Evolutionary conservation across 1,140 invertebrate species (phyloP), one percentile per base, ranked within the genome.

Genomic region (Scaptomyza hsui): DNA sequence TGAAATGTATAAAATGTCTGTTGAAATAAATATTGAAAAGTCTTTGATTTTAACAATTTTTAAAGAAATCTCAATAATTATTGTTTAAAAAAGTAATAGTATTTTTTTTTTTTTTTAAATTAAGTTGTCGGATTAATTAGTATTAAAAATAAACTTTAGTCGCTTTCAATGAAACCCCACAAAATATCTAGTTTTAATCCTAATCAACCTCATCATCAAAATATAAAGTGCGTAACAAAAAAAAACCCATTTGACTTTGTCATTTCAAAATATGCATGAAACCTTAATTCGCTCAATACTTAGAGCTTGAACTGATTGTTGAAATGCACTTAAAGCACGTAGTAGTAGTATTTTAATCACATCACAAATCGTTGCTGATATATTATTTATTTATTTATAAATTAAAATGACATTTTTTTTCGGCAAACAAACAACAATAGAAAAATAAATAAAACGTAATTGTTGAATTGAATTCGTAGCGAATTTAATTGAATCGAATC

Each of bases 401-500:
- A 5, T 47, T n/a, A 47, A 13, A 26, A n/a, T 21, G 44, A 47
- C 44, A 29, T 9, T 29, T 29, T 9, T 12, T 45, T 45, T 45
- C 4, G 42, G 42, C 18, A 19, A 18, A 18, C 16, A 9, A 49
- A 35, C 15, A 37, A 18, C 26, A 51, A 32, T 47, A 10, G 7
- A 47, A n/a, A 47, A 10, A 24, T 12, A 47, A 47, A 10, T 24
- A 47, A 29, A n/a, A 47, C 32, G 32, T 37, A 37, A 47, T 47
- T 26, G 44, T 15, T 24, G 12, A 47, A 24, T 24, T n/a, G 44
- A 47, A 47, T 13, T 37, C 12, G 12, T 37, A n/a, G 1, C 44
- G 21, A 47, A 47, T 47, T 10, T 4, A 21, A 21, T 45, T 26
- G 3, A 26, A 24, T 47, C 5, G 24, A 47, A 15, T 26, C 21